These are phyloP conservation scores for Hipparchia sbordonii DNA, from an alignment of 2,888 invertebrate genomes.

Conservation along the genomic window DNA sequence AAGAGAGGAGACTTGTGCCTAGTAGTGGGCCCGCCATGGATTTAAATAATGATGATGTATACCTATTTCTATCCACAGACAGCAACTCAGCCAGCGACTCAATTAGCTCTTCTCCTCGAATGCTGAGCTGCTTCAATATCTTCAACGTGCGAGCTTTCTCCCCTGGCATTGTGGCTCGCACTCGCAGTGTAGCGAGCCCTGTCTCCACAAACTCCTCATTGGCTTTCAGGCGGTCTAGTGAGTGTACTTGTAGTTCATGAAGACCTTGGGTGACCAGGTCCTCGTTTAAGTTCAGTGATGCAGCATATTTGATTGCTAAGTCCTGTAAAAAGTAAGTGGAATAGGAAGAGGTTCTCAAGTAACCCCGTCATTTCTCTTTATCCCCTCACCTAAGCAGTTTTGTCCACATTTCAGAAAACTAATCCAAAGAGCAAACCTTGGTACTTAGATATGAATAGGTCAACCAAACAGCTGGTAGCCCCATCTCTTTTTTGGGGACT, in stretches of 20 bases:
- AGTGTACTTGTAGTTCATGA: constrained; percentile 85
- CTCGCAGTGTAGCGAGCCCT: constrained; percentile 88
- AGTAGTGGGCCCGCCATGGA: background rate
- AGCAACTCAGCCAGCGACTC: constrained; percentile 76
- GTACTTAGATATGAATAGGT: too few relatives aligned
- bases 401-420: too few relatives aligned
- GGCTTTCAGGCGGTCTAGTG: constrained; percentile 88
- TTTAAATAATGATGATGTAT: background rate
- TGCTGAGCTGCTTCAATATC: constrained; percentile 81
- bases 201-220: constrained; percentile 86
- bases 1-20: too few relatives aligned
- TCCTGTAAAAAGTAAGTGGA: constrained; percentile 68
- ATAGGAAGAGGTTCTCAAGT: too few relatives aligned
- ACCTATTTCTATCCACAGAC: constrained; percentile 69
- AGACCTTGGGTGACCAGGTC: constrained; percentile 82
- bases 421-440: too few relatives aligned
- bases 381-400: too few relatives aligned
- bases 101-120: constrained; percentile 81
- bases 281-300: constrained; percentile 76
- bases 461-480: too few relatives aligned
- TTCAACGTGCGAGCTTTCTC: constrained; percentile 75
- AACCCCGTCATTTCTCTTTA: too few relatives aligned
- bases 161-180: constrained; percentile 84
- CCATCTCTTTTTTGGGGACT: too few relatives aligned
- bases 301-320: constrained; percentile 83